Conservation (phyloP, 2,113 vertebrate genomes). For the Copsychus sechellarum region DNA sequence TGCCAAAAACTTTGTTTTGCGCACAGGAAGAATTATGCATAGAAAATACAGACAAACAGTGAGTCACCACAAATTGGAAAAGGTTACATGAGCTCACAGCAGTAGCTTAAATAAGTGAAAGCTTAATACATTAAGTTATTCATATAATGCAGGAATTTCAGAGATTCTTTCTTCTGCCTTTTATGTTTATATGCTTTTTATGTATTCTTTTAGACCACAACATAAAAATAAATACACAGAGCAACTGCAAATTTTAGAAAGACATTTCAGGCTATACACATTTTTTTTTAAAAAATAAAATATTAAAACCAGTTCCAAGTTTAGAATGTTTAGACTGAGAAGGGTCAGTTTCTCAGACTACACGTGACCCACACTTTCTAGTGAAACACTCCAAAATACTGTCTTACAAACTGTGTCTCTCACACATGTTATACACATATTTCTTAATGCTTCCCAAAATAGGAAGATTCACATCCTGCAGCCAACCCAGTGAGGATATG, state of each 20-base stretch:
- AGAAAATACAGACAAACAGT: background rate
- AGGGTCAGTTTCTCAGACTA: background rate
- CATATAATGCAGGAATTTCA: background rate
- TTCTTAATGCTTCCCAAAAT: background rate
- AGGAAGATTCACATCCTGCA: background rate
- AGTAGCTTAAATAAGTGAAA: background rate
- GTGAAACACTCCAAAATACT: background rate
- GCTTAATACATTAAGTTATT: background rate
- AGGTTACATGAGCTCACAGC: background rate
- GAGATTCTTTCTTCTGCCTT: background rate
- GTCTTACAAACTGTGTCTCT: background rate
- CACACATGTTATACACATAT: fast-evolving
- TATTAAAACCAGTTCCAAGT: background rate
- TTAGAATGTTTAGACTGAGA: background rate
- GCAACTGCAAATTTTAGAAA: background rate
- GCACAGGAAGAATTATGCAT: background rate
- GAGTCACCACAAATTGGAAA: background rate
- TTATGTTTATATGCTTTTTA: background rate
- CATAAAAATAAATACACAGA: background rate
- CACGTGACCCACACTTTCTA: background rate
- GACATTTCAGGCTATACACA: background rate
- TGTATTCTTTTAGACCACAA: background rate
- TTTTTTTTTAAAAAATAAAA: background rate
- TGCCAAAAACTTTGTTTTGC: background rate
- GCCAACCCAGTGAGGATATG: background rate